Evolutionary conservation across 2,888 invertebrate species (phyloP).

Genomic region (Aphrophora alni): DNA sequence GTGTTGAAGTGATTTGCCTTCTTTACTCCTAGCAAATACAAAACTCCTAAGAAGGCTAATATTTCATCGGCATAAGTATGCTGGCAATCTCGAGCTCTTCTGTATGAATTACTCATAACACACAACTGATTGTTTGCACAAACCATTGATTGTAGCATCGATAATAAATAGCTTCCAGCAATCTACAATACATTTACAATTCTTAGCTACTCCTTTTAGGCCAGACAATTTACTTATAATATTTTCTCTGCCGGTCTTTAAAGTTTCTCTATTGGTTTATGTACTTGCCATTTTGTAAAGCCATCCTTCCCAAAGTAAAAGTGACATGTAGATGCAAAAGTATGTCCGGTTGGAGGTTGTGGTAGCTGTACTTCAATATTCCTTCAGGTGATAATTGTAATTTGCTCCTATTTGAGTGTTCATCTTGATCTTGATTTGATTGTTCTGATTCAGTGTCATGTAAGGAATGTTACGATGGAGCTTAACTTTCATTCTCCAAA

Average conservation of each 20-base stretch:
- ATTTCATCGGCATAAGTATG: constrained; percentile 32
- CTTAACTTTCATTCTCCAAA: no score
- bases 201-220: constrained; percentile 39
- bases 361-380: no score
- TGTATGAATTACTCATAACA: not conserved
- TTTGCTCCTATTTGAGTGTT: no score
- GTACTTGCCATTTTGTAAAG: not conserved
- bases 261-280: not conserved
- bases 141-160: constrained; percentile 43
- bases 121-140: constrained; percentile 44
- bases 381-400: no score
- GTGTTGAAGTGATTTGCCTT: constrained; percentile 41
- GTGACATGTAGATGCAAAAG: no score
- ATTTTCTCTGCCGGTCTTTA: not conserved
- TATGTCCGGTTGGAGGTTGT: no score
- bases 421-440: no score
- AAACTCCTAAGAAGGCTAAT: constrained; percentile 44
- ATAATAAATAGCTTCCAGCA: constrained; percentile 46
- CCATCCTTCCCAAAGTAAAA: constrained; percentile 8
- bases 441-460: no score
- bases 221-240: constrained; percentile 22
- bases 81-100: no score
- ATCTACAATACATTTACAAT: constrained; percentile 44
- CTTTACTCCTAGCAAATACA: constrained; percentile 24
- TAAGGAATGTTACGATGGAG: no score